These are phyloP conservation scores for Panurus biarmicus DNA, from an alignment of 2,113 vertebrate species.

Conservation along the genomic window DNA sequence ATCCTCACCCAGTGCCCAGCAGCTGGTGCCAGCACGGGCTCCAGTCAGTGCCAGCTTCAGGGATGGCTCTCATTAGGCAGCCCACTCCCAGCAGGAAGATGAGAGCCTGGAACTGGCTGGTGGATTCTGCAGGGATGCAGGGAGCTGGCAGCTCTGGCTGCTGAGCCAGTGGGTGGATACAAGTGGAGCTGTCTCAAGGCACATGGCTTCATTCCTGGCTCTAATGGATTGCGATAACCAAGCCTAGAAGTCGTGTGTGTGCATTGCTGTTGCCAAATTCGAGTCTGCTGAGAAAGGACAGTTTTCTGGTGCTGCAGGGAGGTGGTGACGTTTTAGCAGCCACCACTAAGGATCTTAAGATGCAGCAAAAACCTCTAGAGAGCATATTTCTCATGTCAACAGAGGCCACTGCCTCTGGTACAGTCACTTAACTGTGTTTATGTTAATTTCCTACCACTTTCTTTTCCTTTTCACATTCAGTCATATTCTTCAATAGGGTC, in stretches of 20 bases:
- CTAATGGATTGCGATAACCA: not conserved
- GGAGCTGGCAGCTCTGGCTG: not conserved
- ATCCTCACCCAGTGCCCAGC: not conserved
- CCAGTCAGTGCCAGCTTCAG: not conserved
- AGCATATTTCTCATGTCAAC: not conserved
- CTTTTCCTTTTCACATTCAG: not conserved
- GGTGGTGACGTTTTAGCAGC: not conserved
- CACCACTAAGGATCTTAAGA: not conserved
- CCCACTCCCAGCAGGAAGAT: rapidly evolving
- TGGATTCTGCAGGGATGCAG: not conserved
- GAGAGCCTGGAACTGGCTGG: not conserved
- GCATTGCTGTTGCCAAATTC: not conserved
- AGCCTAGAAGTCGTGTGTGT: not conserved
- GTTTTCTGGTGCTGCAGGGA: not conserved
- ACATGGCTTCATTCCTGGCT: not conserved
- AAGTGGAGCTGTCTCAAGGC: not conserved
- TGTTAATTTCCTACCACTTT: not conserved
- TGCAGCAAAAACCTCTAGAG: not conserved
- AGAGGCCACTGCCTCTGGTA: not conserved
- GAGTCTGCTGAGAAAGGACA: not conserved
- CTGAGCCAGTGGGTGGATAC: not conserved
- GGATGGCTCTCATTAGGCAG: not conserved
- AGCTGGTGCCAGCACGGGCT: not conserved
- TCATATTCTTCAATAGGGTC: not conserved
- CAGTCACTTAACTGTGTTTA: not conserved